Evolutionary conservation across 2,888 invertebrate species (phyloP).

Genomic region (Incurvaria masculella): DNA sequence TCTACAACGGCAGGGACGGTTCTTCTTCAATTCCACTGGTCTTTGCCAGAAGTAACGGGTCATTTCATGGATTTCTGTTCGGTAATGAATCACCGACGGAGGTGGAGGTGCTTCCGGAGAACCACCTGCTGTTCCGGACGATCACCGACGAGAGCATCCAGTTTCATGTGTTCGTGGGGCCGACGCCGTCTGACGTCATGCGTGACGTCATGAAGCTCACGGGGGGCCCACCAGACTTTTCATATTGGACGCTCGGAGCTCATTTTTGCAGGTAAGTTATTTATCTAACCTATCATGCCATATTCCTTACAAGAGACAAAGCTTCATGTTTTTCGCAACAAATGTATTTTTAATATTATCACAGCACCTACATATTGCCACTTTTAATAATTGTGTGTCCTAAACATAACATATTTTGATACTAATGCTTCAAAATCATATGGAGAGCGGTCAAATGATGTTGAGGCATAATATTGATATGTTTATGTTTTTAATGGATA

Average conservation of each 20-base stretch:
- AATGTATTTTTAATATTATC: too few relatives aligned
- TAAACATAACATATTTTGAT: too few relatives aligned
- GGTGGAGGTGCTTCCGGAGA: slow-evolving; percentile 46
- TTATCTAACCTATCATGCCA: too few relatives aligned
- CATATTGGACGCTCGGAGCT: slow-evolving; percentile 48
- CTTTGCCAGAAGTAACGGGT: slow-evolving; percentile 46
- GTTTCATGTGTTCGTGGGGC: slow-evolving; percentile 41
- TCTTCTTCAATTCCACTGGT: slow-evolving; percentile 48
- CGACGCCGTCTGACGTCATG: slow-evolving; percentile 38
- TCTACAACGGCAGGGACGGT: slow-evolving; percentile 46
- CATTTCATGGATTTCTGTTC: slow-evolving; percentile 56
- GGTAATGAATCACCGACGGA: slow-evolving; percentile 54
- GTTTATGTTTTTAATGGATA: too few relatives aligned
- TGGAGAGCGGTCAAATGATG: too few relatives aligned
- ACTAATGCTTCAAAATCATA: too few relatives aligned
- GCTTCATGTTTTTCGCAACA: too few relatives aligned
- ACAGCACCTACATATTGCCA: too few relatives aligned
- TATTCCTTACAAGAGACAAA: too few relatives aligned
- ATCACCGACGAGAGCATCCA: slow-evolving; percentile 41
- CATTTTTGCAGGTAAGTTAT: slow-evolving; percentile 37
- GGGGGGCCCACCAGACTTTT: slow-evolving; percentile 24
- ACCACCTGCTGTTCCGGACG: slow-evolving; percentile 53
- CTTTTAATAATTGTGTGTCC: too few relatives aligned
- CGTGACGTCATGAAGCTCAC: slow-evolving; percentile 30
- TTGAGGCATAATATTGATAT: too few relatives aligned